These are phyloP conservation scores for Telmatochromis brichardi DNA, from an alignment of 2,113 vertebrate genomes.

Conservation along the genomic window DNA sequence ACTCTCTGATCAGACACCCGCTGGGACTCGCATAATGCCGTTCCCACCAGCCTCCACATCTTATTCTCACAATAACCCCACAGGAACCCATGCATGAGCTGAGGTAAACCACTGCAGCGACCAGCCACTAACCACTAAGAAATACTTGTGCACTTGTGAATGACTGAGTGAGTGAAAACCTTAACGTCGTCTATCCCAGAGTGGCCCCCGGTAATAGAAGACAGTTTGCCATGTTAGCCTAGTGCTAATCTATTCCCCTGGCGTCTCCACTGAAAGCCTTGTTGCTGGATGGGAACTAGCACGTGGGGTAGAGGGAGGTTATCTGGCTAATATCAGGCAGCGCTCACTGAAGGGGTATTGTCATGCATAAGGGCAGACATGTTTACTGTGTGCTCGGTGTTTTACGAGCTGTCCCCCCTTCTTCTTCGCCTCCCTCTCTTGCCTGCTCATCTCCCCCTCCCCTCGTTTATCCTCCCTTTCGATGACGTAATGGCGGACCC, in stretches of 20 bases:
- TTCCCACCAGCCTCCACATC: conserved; percentile 41
- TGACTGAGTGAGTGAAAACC: conserved; percentile 62
- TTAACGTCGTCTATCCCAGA: conserved; percentile 9
- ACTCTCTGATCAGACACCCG: conserved; percentile 25
- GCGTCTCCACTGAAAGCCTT: conserved; percentile 39
- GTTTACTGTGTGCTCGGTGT: conserved; percentile 83
- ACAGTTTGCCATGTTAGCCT: conserved; percentile 45
- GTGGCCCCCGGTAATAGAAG: conserved; percentile 11
- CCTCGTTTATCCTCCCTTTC: conserved; percentile 23
- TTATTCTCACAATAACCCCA: conserved; percentile 32
- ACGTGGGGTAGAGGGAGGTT: conserved; percentile 10
- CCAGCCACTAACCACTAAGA: conserved; percentile 37
- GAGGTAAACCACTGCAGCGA: conserved; percentile 55
- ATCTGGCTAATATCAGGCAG: conserved; percentile 75
- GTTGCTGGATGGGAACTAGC: conserved; percentile 52
- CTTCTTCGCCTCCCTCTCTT: background rate
- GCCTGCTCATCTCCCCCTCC: conserved; percentile 42
- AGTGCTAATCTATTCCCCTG: conserved; percentile 54
- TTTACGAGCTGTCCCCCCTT: conserved; percentile 79
- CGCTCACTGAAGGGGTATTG: conserved; percentile 79
- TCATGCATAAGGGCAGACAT: conserved; percentile 82
- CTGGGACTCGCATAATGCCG: conserved; percentile 25
- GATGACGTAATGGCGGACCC: conserved; percentile 76
- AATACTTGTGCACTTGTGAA: conserved; percentile 24
- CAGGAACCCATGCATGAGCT: conserved; percentile 46